Percentiles rank a stretch among this genome's conserved stretches.
These are phyloP conservation scores for Hermodice carunculata DNA, from an alignment of 2,888 invertebrate species.

Conservation along the genomic window DNA sequence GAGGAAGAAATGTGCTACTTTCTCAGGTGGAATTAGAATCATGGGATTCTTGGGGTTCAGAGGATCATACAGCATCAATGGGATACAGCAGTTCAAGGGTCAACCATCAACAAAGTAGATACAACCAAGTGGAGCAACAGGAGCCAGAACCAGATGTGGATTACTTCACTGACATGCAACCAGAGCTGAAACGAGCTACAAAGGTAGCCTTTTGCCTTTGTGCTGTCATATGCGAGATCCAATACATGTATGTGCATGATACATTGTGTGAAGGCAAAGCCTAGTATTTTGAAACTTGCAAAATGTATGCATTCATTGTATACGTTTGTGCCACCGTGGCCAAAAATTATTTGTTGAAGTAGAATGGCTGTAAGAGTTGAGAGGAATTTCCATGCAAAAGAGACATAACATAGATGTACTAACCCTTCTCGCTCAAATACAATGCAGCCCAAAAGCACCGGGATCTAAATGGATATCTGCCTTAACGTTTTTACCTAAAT, in stretches of 20 bases:
- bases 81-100: neutral
- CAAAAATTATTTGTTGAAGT: neutral
- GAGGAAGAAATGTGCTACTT: too few relatives aligned
- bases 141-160: constrained; percentile 53
- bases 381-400: too few relatives aligned
- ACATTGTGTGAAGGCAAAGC: neutral
- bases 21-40: constrained; percentile 49
- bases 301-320: neutral
- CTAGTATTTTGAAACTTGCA: too few relatives aligned
- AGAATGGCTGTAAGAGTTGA: too few relatives aligned
- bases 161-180: constrained; percentile 60
- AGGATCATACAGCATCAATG: constrained; percentile 26
- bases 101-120: constrained; percentile 1
- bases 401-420: too few relatives aligned
- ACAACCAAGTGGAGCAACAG: constrained; percentile 14
- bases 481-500: too few relatives aligned
- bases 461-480: too few relatives aligned
- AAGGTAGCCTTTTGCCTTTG: constrained; percentile 44
- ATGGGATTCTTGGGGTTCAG: constrained; percentile 60
- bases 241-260: neutral
- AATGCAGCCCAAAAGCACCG: too few relatives aligned
- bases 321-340: neutral
- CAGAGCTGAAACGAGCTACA: constrained; percentile 50
- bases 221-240: neutral
- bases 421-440: too few relatives aligned